A percentile compares a stretch with the other conserved stretches of the same genome.
These are phyloP conservation scores for Chlorops oryzae DNA, from an alignment of 1,140 invertebrate species.

Conservation along the genomic window DNA sequence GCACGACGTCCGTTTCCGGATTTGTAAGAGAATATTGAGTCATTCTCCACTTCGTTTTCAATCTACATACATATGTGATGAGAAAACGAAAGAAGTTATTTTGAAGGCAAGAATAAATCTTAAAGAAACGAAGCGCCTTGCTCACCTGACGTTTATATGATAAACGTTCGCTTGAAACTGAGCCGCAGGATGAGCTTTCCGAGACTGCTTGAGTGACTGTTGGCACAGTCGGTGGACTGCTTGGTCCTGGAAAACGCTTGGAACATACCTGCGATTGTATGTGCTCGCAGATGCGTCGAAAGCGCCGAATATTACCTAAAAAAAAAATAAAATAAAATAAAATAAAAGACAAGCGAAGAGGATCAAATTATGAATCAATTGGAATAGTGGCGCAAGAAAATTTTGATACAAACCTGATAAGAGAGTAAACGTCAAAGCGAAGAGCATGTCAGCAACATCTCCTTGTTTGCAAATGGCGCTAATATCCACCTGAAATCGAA, in stretches of 20 bases:
- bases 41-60: slow-evolving; percentile 58
- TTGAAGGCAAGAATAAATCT: too few species aligned
- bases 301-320: slow-evolving; percentile 87
- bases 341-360: not conserved
- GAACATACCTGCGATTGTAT: slow-evolving; percentile 83
- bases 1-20: slow-evolving; percentile 54
- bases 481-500: slow-evolving; percentile 56
- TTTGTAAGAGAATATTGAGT: slow-evolving; percentile 57
- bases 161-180: slow-evolving; percentile 71
- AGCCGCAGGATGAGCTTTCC: slow-evolving; percentile 76
- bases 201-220: slow-evolving; percentile 48
- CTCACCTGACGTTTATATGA: slow-evolving; percentile 45
- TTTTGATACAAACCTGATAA: slow-evolving; percentile 73
- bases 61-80: slow-evolving; percentile 48
- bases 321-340: slow-evolving; percentile 11
- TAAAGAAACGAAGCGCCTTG: too few species aligned
- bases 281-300: slow-evolving; percentile 92
- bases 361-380: not conserved
- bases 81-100: not conserved
- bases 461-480: slow-evolving; percentile 65
- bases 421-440: slow-evolving; percentile 93
- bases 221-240: slow-evolving; percentile 64
- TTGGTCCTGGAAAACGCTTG: slow-evolving; percentile 45
- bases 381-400: not conserved
- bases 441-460: slow-evolving; percentile 75